Base-by-base conservation (phyloP, 2,888 invertebrate species). In the Stramonita haemastoma region DNA sequence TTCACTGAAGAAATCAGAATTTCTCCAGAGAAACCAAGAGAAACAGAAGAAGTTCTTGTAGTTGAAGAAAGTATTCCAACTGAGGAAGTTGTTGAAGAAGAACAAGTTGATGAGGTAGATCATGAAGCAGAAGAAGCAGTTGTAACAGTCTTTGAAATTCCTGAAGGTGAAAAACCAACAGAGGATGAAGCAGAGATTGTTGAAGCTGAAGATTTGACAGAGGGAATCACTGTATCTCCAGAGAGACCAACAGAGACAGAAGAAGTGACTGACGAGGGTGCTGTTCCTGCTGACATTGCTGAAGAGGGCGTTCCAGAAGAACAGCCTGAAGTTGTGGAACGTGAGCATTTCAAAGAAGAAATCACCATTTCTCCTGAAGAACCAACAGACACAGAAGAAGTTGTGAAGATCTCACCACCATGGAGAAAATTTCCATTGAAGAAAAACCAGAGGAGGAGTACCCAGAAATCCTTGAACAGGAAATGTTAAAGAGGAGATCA, bases 351-450 rank as follows among this genome's bases (percentile, higher is more conserved):
- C 57, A 81, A 83, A 77, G 87, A 88, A 22, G 70, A 87, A 87
- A 83, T 87, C 66, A 86, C 66, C 46, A 34, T 85, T 66, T 79
- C 60, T 66, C 32, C 60, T 88, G 88, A 88, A 81, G 77, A 85
- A 83, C 46, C 89, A 19, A 57, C 77, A 17, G 89, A 87, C 56
- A 89, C 87, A 87, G 90, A 36, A 89, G 29, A 66, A 87, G 46
- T 77, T 66, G n/a, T 66, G 2, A 13, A 66, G 13, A 13, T 6
- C 2, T 2, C 13, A 6, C 17, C 66, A 22, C 19, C 2, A 26
- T 22, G 26, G 13, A 26, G n/a, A 32, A 17, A 60, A 79, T 32
- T 26, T 32, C 32, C 46, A n/a, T 17, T 32, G 70, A 29, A 36
- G 34, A 81, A 66, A 86, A 73, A 60, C 34, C 83, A 36, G 46